Conservation (phyloP, 2,113 vertebrate genomes). For the Alaudala cheleensis region DNA sequence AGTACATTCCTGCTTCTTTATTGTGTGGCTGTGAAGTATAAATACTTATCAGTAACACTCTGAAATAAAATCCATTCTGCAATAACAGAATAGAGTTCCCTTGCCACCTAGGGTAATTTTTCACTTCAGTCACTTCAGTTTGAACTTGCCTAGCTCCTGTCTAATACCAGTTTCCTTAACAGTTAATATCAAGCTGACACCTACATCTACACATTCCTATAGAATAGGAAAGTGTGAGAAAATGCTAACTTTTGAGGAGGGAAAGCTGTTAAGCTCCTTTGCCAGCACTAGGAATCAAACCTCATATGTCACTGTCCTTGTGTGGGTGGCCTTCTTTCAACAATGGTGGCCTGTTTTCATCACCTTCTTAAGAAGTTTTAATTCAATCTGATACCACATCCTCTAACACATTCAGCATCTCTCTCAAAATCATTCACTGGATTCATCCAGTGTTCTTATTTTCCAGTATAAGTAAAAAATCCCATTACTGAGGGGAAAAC, state of each 20-base stretch:
- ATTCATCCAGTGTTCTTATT: neutral
- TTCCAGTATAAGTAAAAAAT: neutral
- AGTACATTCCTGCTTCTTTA: neutral
- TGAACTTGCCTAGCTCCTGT: neutral
- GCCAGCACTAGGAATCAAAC: neutral
- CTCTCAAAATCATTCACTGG: neutral
- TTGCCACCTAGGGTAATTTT: neutral
- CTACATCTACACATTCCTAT: neutral
- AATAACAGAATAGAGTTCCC: neutral
- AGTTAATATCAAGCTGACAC: neutral
- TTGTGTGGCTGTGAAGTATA: neutral
- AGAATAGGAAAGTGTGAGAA: neutral
- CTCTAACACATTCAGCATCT: neutral
- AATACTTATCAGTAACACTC: neutral
- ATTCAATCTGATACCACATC: neutral
- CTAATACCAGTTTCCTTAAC: neutral
- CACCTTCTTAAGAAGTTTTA: neutral
- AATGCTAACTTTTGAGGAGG: neutral
- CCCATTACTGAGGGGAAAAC: neutral
- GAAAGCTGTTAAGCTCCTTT: neutral
- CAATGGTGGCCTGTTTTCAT: neutral
- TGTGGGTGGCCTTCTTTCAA: neutral
- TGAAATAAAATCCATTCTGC: conserved; percentile 31
- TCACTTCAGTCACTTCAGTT: neutral
- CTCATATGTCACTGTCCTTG: neutral